Percentiles rank a stretch among this genome's conserved stretches.
These are phyloP conservation scores for Onthophagus taurus DNA, from an alignment of 1,140 invertebrate genomes.

Conservation along the genomic window DNA sequence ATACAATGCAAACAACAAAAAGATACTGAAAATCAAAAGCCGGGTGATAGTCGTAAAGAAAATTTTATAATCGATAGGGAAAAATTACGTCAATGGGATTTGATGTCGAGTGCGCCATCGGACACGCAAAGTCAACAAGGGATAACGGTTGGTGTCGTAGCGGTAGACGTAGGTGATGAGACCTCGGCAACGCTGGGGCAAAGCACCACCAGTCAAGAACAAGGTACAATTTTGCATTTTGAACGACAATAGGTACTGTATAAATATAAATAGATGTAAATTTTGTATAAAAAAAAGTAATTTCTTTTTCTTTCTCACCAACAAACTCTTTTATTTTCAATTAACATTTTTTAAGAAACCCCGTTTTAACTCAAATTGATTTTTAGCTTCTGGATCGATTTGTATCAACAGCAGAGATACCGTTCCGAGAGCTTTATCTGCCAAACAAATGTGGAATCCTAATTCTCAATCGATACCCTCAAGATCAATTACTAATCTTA, in stretches of 20 bases:
- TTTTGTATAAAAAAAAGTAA: slow-evolving; percentile 12
- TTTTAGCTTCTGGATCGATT: slow-evolving; percentile 48
- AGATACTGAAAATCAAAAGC: slow-evolving; percentile 24
- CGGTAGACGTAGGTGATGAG: slow-evolving; percentile 38
- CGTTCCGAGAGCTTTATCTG: slow-evolving; percentile 25
- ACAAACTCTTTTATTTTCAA: no score
- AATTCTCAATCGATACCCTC: slow-evolving; percentile 24
- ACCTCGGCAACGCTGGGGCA: slow-evolving; percentile 32
- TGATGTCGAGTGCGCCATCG: slow-evolving; percentile 63
- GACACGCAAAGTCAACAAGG: slow-evolving; percentile 29
- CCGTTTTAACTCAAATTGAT: no score
- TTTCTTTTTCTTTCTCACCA: background rate
- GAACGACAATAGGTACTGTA: slow-evolving; percentile 22
- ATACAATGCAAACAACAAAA: slow-evolving; percentile 26
- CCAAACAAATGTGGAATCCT: slow-evolving; percentile 24
- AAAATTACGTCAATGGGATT: slow-evolving; percentile 76
- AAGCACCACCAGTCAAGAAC: slow-evolving; percentile 31
- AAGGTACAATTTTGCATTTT: slow-evolving; percentile 36
- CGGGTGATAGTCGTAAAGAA: slow-evolving; percentile 20
- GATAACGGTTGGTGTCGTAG: slow-evolving; percentile 38
- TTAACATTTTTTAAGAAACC: no score
- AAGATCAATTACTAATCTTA: slow-evolving; percentile 28
- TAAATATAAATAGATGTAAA: slow-evolving; percentile 10
- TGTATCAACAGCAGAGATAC: slow-evolving; percentile 45
- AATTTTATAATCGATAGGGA: slow-evolving; percentile 69